Conservation (phyloP, 2,888 invertebrate genomes). For the Andrena marginata region DNA sequence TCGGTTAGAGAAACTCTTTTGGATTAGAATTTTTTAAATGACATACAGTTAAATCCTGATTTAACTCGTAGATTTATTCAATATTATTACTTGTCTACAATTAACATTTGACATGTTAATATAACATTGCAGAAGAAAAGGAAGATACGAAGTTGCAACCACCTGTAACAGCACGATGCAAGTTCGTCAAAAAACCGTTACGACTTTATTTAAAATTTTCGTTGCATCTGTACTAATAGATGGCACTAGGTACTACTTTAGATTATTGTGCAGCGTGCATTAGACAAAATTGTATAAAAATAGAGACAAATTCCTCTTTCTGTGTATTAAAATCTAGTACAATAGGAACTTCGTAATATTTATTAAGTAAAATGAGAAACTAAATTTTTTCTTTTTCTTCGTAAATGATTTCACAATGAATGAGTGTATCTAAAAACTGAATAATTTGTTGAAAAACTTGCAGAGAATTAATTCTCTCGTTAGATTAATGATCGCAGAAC, state of each 20-base stretch:
- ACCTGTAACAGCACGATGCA: slow-evolving; percentile 42
- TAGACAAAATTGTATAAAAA: too few relatives aligned
- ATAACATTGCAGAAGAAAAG: neutral
- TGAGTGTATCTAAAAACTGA: neutral
- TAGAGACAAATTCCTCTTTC: neutral
- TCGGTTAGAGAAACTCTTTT: neutral
- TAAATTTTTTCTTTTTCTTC: too few relatives aligned
- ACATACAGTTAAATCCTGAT: neutral
- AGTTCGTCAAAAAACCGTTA: slow-evolving; percentile 19
- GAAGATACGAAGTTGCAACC: slow-evolving; percentile 22
- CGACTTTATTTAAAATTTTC: slow-evolving; percentile 37
- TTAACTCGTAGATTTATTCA: neutral
- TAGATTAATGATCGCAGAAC: slow-evolving; percentile 17
- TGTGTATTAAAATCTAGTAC: too few relatives aligned
- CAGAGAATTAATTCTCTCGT: slow-evolving; percentile 29
- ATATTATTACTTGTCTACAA: neutral
- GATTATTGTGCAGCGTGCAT: neutral
- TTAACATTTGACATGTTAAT: slow-evolving; percentile 5
- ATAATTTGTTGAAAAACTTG: neutral
- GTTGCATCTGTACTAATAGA: slow-evolving; percentile 20
- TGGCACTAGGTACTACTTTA: slow-evolving; percentile 29
- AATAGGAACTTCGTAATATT: too few relatives aligned
- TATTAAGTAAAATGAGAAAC: too few relatives aligned
- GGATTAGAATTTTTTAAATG: neutral
- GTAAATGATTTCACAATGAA: neutral